phyloP scores from a whole-genome alignment of 2,888 invertebrate genomes.

The Embidobia sp. region DNA sequence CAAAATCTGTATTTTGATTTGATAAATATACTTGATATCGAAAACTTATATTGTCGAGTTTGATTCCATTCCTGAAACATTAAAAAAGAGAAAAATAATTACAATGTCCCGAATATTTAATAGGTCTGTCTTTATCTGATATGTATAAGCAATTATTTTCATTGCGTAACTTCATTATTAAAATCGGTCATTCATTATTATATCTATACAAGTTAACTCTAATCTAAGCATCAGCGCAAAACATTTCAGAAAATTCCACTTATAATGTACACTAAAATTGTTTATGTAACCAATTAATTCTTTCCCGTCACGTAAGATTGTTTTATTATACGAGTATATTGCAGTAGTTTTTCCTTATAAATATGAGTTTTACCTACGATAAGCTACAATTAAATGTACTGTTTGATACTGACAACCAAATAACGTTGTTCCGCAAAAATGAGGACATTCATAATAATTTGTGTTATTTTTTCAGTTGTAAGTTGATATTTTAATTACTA shows the following conservation, averaged over 20 bases:
- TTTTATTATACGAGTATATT: conserved; percentile 7
- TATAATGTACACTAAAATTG: conserved; percentile 18
- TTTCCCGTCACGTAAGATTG: conserved; percentile 32
- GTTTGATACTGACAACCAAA: conserved; percentile 9
- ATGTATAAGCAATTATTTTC: conserved; percentile 21
- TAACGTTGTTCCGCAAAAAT: conserved; percentile 12
- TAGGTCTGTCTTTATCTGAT: neutral
- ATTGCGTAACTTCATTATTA: conserved; percentile 19
- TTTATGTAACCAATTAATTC: conserved; percentile 12
- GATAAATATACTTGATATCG: conserved; percentile 22
- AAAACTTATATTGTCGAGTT: neutral
- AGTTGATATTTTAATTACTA: conserved; percentile 7
- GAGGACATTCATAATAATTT: conserved; percentile 11
- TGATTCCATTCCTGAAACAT: conserved; percentile 3
- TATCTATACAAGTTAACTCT: neutral
- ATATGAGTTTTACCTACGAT: conserved; percentile 16
- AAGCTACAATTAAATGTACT: conserved; percentile 17
- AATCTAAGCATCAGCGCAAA: conserved; percentile 17
- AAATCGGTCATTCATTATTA: conserved; percentile 17
- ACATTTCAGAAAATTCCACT: conserved; percentile 19
- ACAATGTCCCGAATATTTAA: neutral
- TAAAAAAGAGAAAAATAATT: too few species aligned
- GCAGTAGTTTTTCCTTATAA: conserved; percentile 51
- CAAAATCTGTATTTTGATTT: neutral
- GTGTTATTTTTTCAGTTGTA: conserved; percentile 26